phyloP scores from a whole-genome alignment of 2,113 vertebrate species.

The Propithecus coquereli region DNA sequence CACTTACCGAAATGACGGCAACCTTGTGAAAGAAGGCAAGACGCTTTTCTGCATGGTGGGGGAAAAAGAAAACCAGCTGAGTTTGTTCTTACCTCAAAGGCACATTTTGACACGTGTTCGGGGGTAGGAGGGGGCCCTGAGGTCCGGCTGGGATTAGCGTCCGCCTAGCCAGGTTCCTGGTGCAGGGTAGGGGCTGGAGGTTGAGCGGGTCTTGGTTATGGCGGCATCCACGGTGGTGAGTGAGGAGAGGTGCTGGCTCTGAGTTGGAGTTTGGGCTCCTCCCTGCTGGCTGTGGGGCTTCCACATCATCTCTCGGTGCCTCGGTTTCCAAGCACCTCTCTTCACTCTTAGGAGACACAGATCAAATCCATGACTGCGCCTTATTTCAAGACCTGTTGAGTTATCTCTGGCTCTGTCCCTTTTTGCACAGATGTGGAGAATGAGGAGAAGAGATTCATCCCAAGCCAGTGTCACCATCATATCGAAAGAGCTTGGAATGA shows the following conservation, averaged over 20 bases:
- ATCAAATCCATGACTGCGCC: not conserved
- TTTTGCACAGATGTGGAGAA: not conserved
- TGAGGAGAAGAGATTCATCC: not conserved
- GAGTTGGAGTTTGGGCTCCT: not conserved
- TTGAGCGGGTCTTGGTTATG: not conserved
- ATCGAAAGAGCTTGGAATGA: not conserved
- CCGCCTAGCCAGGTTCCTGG: fast-evolving
- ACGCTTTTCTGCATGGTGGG: not conserved
- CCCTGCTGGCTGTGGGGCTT: not conserved
- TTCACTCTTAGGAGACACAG: not conserved
- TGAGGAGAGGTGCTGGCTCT: not conserved
- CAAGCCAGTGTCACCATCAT: fast-evolving
- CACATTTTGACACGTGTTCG: not conserved
- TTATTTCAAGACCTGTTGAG: not conserved
- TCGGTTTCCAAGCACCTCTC: not conserved
- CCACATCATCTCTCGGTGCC: not conserved
- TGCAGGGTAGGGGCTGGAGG: fast-evolving
- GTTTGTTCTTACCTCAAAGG: not conserved
- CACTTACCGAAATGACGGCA: not conserved
- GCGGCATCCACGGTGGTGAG: not conserved
- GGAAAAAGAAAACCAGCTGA: not conserved
- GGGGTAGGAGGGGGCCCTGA: no score
- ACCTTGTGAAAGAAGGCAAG: not conserved
- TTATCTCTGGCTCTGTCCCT: not conserved
- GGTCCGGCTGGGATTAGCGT: no score